Evolutionary conservation across 2,888 invertebrate species (phyloP).

Genomic region (Glaucopsyche alexis): DNA sequence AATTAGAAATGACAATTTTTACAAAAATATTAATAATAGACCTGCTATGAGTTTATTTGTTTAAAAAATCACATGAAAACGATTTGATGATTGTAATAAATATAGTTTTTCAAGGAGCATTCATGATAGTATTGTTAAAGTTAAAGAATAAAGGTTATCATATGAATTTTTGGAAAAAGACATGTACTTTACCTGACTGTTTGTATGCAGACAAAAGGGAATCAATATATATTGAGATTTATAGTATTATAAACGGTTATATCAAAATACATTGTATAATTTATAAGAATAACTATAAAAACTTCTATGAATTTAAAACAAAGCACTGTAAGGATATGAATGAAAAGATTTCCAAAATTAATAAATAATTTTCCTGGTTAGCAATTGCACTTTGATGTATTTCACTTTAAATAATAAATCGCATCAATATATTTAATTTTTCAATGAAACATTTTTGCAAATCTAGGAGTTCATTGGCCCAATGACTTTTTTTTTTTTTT

Average conservation of each 20-base stretch:
- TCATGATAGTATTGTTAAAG: not conserved
- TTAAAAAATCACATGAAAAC: too few relatives aligned
- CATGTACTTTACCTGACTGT: slow-evolving; percentile 1
- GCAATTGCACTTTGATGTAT: not conserved
- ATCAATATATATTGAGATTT: not conserved
- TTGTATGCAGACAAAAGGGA: not conserved
- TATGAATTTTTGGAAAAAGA: not conserved
- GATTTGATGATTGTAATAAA: too few relatives aligned
- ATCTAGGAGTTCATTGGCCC: slow-evolving; percentile 14
- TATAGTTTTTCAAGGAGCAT: too few relatives aligned
- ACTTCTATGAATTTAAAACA: slow-evolving; percentile 5
- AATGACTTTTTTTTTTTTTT: too few relatives aligned
- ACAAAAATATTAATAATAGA: too few relatives aligned
- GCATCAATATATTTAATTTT: not conserved
- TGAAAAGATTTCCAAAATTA: slow-evolving; percentile 3
- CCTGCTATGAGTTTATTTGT: too few relatives aligned
- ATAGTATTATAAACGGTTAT: not conserved
- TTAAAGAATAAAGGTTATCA: not conserved
- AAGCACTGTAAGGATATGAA: not conserved
- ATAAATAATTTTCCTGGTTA: not conserved
- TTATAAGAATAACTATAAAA: not conserved
- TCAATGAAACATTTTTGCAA: not conserved
- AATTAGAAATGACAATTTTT: too few relatives aligned
- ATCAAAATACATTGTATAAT: slow-evolving; percentile 20
- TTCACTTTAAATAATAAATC: not conserved